Conservation (phyloP, 1,140 invertebrate species). For the Teleogryllus occipitalis region DNA sequence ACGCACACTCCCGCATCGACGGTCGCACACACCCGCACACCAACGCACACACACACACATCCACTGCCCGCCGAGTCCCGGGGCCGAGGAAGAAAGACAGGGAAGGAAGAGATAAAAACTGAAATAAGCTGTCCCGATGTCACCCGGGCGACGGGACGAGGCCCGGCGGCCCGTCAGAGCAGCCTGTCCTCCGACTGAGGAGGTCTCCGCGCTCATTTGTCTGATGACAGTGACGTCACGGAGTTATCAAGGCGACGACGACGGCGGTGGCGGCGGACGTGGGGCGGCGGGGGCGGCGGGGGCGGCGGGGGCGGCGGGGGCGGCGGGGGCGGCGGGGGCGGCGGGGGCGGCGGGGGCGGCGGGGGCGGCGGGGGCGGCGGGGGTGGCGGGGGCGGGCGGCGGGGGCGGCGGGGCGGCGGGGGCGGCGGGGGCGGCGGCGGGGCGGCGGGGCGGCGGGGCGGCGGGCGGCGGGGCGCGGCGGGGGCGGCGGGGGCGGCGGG, state of each 20-base stretch:
- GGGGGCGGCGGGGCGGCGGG: too few species aligned
- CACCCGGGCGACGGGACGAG: neutral
- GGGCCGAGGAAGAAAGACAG: neutral
- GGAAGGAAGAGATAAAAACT: conserved; percentile 11
- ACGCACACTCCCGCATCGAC: neutral
- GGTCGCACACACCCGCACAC: neutral
- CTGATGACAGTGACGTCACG: conserved; percentile 22
- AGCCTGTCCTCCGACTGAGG: conserved; percentile 9
- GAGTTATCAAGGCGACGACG: neutral
- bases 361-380: neutral
- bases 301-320: neutral
- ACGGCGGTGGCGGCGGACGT: neutral
- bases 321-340: neutral
- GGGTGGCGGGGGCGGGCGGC: neutral
- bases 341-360: neutral
- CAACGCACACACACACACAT: neutral
- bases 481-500: too few species aligned
- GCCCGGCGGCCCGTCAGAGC: neutral
- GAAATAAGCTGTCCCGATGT: conserved; percentile 23
- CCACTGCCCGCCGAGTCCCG: too few species aligned
- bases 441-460: too few species aligned
- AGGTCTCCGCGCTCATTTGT: conserved; percentile 22
- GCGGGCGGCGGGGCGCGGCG: too few species aligned
- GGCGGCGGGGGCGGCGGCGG: too few species aligned
- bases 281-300: neutral